Base-by-base conservation (phyloP, 2,888 invertebrate genomes). In the Acanthoscelides obtectus region DNA sequence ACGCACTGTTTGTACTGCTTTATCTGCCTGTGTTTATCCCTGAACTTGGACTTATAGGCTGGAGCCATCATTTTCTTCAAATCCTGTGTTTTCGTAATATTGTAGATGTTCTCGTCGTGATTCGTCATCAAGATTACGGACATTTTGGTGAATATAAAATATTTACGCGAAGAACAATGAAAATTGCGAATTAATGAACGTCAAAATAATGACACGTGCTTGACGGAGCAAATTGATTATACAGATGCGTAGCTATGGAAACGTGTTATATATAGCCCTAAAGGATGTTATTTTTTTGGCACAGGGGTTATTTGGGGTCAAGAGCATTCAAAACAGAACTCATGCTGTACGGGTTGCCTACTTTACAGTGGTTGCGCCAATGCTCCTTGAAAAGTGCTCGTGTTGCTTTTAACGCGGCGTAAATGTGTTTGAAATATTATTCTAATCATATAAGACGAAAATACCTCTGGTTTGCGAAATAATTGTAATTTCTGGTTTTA, bases 21-120 rank as follows among this genome's bases (percentile, higher is more conserved):
- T 22, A 66, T 70, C 66, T 86, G 84, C 45, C 82, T 82, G 20
- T 84, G 81, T 73, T 82, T 80, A 0, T 82, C 74, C 71, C 87
- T 83, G 79, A 87, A 83, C 83, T 88, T 84, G 0, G 89, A 89
- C 78, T 87, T 86, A 78, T 89, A 89, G 79, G 88, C 88, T 65
- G 88, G 88, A 1, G 88, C 87, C 22, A 21, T 64, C 79, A 87
- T 88, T 20, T 87, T 73, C 22, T 77, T 73, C 27, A 73, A 25
- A 21, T 73, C 74, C 27, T 76, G 73, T 1, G 73, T 70, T 74
- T 87, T 77, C 87, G 86, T 86, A 74, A 90, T 88, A 70, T 89
- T 87, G 78, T 90, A 90, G 79, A 93, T 92, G 75, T 88, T 89
- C 87, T 93, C 93, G 80, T 91, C 83, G 78, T 92, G 92, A 45